A percentile compares a stretch with the other conserved stretches of the same genome.
Conservation (phyloP, 1,140 invertebrate genomes). For the Pogonognathellus flavescens region DNA sequence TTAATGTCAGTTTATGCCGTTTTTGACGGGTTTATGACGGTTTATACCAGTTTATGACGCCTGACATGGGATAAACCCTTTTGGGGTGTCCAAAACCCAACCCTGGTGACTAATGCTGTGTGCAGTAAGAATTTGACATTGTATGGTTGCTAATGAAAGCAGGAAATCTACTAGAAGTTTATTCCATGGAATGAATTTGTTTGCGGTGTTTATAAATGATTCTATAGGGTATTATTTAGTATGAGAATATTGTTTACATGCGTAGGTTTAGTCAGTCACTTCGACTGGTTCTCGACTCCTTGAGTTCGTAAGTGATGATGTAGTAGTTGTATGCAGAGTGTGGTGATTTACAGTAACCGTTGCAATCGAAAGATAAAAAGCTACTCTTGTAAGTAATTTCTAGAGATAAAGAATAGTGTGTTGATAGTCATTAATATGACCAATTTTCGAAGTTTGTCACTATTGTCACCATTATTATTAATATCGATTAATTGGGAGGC, state of each 20-base stretch:
- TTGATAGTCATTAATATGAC: constrained; percentile 45
- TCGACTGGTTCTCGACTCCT: not conserved
- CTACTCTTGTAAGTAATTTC: constrained; percentile 18
- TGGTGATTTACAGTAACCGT: constrained; percentile 44
- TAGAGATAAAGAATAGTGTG: constrained; percentile 33
- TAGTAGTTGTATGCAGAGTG: constrained; percentile 42
- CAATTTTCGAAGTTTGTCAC: constrained; percentile 39
- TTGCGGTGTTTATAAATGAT: constrained; percentile 29
- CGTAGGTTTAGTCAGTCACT: constrained; percentile 38
- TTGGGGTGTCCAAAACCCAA: no score
- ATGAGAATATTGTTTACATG: constrained; percentile 6
- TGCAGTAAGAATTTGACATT: constrained; percentile 32
- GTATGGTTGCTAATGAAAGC: not conserved
- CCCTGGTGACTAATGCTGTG: no score
- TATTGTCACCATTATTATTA: constrained; percentile 25
- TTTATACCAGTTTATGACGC: no score
- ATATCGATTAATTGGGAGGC: constrained; percentile 30
- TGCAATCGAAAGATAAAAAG: constrained; percentile 29
- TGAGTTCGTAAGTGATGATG: constrained; percentile 21
- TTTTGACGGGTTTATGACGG: no score
- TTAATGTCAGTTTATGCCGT: no score
- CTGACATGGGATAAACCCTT: no score
- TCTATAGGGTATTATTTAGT: constrained; percentile 21
- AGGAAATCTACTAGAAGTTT: constrained; percentile 39
- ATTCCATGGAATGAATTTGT: constrained; percentile 45